Evolutionary conservation across 2,888 invertebrate species (phyloP).

Genomic region (Yponomeuta sedellus): DNA sequence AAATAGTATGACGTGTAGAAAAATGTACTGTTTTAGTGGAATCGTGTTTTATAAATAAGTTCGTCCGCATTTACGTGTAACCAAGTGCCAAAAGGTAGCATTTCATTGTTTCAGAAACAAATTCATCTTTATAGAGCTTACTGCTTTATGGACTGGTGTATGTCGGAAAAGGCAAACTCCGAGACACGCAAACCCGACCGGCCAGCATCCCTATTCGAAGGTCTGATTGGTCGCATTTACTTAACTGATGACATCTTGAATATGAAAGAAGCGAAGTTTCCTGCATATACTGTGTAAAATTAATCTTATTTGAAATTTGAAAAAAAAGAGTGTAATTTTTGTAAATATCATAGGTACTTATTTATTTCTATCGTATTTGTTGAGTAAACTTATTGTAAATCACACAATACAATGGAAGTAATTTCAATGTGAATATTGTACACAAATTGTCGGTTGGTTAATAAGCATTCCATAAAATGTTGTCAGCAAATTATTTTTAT

Average conservation of each 20-base stretch:
- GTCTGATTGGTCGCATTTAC: slow-evolving; percentile 85
- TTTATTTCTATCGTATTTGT: slow-evolving; percentile 1
- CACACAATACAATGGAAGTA: background rate
- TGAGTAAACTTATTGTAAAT: background rate
- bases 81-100: too few species aligned
- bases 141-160: slow-evolving; percentile 89
- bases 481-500: too few species aligned
- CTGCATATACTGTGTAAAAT: slow-evolving; percentile 77
- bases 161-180: slow-evolving; percentile 80
- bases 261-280: slow-evolving; percentile 82
- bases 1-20: too few species aligned
- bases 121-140: slow-evolving; percentile 85
- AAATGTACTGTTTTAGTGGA: too few species aligned
- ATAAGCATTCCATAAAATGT: too few species aligned
- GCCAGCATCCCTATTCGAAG: slow-evolving; percentile 91
- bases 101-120: slow-evolving; percentile 69
- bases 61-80: too few species aligned
- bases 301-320: background rate
- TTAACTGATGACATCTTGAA: slow-evolving; percentile 82
- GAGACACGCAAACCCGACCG: slow-evolving; percentile 84
- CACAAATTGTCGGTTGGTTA: background rate
- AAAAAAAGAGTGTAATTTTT: background rate
- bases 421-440: background rate
- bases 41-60: too few species aligned
- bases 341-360: background rate